Base-by-base conservation (phyloP, 2,888 invertebrate genomes). In the Lysandra coridon region DNA sequence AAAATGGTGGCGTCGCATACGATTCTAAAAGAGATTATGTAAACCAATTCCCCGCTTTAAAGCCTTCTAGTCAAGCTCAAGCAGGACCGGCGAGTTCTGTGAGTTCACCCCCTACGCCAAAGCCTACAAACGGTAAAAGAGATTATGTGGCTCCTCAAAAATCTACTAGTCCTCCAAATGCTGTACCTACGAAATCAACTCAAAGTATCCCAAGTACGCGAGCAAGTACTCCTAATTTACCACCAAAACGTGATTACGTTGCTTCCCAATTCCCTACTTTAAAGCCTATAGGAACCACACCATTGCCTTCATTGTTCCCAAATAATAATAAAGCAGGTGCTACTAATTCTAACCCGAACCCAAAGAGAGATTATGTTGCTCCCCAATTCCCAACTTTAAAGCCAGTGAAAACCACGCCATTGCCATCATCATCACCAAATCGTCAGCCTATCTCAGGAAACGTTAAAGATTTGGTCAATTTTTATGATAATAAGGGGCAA, bases 381-480 rank as follows among this genome's bases (percentile, higher is more conserved):
- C 87, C 90, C 40, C 84, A 85, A 79, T 84, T 83, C 79, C 85
- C 87, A 44, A 83, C 82, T 37, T 17, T 81, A 23, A 83, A 82
- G 80, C 84, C 85, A 81, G 85, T 82, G 10, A 73, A 14, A 30
- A n/a, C 60, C 2, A 78, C 73, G 40, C n/a, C 73, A 73, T 57
- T 53, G n/a, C 33, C 78, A 53, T 37, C 17, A 23, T n/a, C 73
- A 6, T 53, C 73, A n/a, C 10, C 73, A 81, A 86, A 82, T 78
- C 84, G 83, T 69, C 86, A 87, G 79, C 84, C 83, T 60, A 82
- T 84, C 73, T 83, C 85, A 12, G 89, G 90, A 73, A 92, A 91
- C 84, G 93, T 94, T 1, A 91, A 93, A 83, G 94, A 92, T 81
- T 86, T 94, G 17, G 83, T 94, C 62, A 90, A 92, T 80, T 92